These are phyloP conservation scores for Agrypnus murinus DNA, from an alignment of 2,888 invertebrate genomes.

Conservation along the genomic window DNA sequence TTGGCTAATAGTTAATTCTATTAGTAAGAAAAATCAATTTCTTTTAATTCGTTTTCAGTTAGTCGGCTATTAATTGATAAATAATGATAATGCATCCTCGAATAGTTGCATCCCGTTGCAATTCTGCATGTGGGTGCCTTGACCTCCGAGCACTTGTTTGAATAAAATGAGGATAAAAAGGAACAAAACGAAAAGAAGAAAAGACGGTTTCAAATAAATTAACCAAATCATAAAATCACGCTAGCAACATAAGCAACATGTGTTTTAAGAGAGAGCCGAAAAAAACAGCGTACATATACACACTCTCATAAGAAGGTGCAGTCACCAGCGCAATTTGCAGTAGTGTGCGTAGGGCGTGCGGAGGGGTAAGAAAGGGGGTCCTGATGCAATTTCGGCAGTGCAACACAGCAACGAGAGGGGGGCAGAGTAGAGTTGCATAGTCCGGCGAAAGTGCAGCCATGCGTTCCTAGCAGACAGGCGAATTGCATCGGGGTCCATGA, in stretches of 20 bases:
- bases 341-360: constrained; percentile 19
- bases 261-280: constrained; percentile 47
- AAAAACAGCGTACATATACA: constrained; percentile 30
- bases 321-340: constrained; percentile 49
- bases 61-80: no score
- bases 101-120: background rate
- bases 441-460: constrained; percentile 71
- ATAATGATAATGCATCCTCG: no score
- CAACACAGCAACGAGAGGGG: no score
- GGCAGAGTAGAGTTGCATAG: constrained; percentile 65
- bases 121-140: constrained; percentile 28
- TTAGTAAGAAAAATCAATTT: no score
- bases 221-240: constrained; percentile 44
- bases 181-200: constrained; percentile 31
- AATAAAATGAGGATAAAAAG: constrained; percentile 2
- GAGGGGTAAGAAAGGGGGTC: constrained; percentile 50
- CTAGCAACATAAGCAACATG: constrained; percentile 50
- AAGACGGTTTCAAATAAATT: constrained; percentile 46
- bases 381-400: constrained; percentile 52
- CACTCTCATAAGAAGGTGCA: constrained; percentile 48
- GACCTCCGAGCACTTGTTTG: constrained; percentile 40
- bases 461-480: constrained; percentile 72
- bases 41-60: no score
- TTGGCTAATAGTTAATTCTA: no score
- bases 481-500: constrained; percentile 70